Evolutionary conservation across 2,797 vertebrate genomes (phyloP), one percentile per base, ranked within the genome.

Genomic region (Podarcis siculus): DNA sequence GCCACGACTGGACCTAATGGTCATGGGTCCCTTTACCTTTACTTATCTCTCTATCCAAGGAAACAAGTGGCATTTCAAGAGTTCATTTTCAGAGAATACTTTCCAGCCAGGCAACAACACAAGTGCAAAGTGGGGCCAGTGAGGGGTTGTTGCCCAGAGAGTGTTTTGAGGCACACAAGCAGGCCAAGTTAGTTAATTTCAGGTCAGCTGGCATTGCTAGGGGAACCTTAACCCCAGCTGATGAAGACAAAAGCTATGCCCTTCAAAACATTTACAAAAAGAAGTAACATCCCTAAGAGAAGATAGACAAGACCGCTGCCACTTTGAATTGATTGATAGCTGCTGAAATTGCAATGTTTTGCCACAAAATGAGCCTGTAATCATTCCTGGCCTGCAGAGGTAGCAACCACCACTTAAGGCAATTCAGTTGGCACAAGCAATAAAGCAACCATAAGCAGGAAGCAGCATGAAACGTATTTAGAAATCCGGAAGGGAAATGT

Each of bases 361-460:
- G 39, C 86, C 78, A 42, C 86, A 87, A 87, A 61, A 71, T 73
- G n/a, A 61, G 45, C 25, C 37, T 79, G 21, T 21, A 79, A 79
- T 64, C 39, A 42, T 79, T 85, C 76, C 55, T 80, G 77, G 67
- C 82, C 37, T 79, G 30, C 35, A 30, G 30, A 85, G 71, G 67
- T 82, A 19, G 8, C 77, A 80, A 80, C 55, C 67, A 79, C 69
- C 66, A 83, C 55, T 89, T 80, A 87, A 64, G 27, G n/a, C 37
- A 69, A 35, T 86, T 86, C 23, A 35, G 64, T 25, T 55, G 45
- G 82, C 66, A 88, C 35, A 80, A 89, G 77, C 82, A 79, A 64
- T 87, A 89, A 89, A 73, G 39, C 2, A 15, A 8, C 45, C 39
- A 73, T 79, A 27, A 85, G 67, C 23, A 85, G 83, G 82, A 75